Percentiles rank a stretch among this genome's conserved stretches.
phyloP scores from a whole-genome alignment of 2,888 invertebrate genomes.

The Acanthosepion pharaonis region DNA sequence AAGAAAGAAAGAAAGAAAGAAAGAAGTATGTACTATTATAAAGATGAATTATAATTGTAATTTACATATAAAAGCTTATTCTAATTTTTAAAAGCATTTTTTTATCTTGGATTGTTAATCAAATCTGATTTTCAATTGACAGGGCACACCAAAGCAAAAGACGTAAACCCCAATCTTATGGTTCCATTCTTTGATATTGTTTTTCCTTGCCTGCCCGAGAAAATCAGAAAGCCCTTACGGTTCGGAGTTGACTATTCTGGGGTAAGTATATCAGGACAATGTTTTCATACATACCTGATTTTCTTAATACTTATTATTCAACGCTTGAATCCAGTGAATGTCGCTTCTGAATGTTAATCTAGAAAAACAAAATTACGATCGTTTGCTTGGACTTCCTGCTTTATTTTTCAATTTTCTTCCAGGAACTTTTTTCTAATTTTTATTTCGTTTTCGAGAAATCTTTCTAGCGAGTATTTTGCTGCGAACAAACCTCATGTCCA shows the following conservation, averaged over 20 bases:
- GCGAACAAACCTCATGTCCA: too few relatives aligned
- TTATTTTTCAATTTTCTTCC: neutral
- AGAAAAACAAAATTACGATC: neutral
- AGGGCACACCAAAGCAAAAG: constrained; percentile 62
- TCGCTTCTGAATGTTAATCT: neutral
- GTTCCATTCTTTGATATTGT: constrained; percentile 66
- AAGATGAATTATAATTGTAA: too few relatives aligned
- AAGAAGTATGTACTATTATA: too few relatives aligned
- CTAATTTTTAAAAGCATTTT: neutral
- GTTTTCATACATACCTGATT: neutral
- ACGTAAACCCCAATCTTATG: constrained; percentile 63
- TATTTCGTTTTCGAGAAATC: too few relatives aligned
- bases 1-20: too few relatives aligned
- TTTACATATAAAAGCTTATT: too few relatives aligned
- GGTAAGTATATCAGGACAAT: constrained; percentile 53
- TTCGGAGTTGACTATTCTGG: constrained; percentile 64
- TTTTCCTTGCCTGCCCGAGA: constrained; percentile 66
- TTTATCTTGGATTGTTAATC: neutral
- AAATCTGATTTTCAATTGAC: neutral
- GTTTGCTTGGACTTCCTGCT: neutral
- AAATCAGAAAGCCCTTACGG: constrained; percentile 61
- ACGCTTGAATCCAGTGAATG: neutral
- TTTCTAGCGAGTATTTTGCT: too few relatives aligned
- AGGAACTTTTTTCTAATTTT: too few relatives aligned
- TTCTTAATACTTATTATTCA: neutral